phyloP scores from a whole-genome alignment of 2,797 vertebrate species.

The Girardinus metallicus region DNA sequence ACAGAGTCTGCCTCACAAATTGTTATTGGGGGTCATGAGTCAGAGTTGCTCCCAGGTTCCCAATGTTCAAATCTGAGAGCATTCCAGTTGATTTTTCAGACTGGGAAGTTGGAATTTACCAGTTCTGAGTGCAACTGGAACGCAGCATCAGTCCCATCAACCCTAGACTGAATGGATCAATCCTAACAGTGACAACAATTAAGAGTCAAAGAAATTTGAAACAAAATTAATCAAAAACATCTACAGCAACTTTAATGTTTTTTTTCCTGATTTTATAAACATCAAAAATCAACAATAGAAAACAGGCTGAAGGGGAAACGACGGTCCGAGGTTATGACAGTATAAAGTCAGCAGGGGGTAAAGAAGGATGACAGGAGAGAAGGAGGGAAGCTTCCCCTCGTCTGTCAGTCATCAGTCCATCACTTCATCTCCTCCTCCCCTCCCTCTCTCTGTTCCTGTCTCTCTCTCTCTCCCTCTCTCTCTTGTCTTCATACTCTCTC shows the following conservation, averaged over 20 bases:
- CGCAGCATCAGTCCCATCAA: not conserved
- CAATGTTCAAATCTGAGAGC: too few relatives aligned
- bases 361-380: not conserved
- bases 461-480: conserved; percentile 61
- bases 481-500: conserved; percentile 52
- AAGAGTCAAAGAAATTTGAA: conserved; percentile 11
- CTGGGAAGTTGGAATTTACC: too few relatives aligned
- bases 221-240: conserved; percentile 43
- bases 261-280: conserved; percentile 41
- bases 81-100: too few relatives aligned
- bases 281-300: conserved; percentile 49
- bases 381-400: not conserved
- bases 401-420: conserved; percentile 46
- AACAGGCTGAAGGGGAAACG: conserved; percentile 27
- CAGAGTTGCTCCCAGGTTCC: too few relatives aligned
- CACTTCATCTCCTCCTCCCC: conserved; percentile 58
- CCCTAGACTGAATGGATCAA: not conserved
- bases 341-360: not conserved
- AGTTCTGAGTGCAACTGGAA: too few relatives aligned
- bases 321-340: conserved; percentile 9
- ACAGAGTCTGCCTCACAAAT: too few relatives aligned
- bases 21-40: too few relatives aligned
- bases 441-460: conserved; percentile 64
- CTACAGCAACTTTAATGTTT: conserved; percentile 48
- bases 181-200: not conserved